Evolutionary conservation across 2,888 invertebrate species (phyloP).

Genomic region (Tromatobia lineatoria): DNA sequence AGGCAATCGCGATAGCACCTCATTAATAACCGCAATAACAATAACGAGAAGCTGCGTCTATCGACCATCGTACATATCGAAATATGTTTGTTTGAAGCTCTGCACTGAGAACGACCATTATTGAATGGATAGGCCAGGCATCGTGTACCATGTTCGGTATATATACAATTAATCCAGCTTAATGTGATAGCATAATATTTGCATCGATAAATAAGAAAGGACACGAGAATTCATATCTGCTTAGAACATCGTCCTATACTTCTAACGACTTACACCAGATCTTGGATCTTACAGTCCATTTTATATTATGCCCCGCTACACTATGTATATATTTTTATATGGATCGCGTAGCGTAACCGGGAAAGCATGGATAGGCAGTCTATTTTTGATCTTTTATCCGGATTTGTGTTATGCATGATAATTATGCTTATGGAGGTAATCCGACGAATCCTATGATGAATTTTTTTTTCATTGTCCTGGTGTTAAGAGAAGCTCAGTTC

Average conservation of each 20-base stretch:
- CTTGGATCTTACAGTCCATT: too few species aligned
- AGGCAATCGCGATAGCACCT: constrained; percentile 56
- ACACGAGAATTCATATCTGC: not conserved
- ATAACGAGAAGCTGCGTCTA: constrained; percentile 49
- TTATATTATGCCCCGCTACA: too few species aligned
- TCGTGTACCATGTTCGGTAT: constrained; percentile 15
- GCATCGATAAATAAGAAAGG: not conserved
- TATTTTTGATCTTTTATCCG: not conserved
- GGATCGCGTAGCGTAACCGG: too few species aligned
- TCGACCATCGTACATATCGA: constrained; percentile 51
- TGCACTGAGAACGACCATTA: constrained; percentile 20
- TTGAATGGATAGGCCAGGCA: constrained; percentile 4
- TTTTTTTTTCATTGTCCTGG: not conserved
- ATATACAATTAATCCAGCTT: not conserved
- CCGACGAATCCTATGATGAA: not conserved
- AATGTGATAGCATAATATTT: not conserved
- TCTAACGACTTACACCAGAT: not conserved
- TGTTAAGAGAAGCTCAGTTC: not conserved
- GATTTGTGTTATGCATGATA: not conserved
- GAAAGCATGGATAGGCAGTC: too few species aligned
- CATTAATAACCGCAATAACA: constrained; percentile 61
- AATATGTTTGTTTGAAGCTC: constrained; percentile 44
- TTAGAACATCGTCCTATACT: not conserved
- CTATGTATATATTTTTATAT: too few species aligned
- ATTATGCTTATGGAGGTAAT: not conserved